Evolutionary conservation across 2,888 invertebrate species (phyloP).

Genomic region (Ceratothoa steindachneri): DNA sequence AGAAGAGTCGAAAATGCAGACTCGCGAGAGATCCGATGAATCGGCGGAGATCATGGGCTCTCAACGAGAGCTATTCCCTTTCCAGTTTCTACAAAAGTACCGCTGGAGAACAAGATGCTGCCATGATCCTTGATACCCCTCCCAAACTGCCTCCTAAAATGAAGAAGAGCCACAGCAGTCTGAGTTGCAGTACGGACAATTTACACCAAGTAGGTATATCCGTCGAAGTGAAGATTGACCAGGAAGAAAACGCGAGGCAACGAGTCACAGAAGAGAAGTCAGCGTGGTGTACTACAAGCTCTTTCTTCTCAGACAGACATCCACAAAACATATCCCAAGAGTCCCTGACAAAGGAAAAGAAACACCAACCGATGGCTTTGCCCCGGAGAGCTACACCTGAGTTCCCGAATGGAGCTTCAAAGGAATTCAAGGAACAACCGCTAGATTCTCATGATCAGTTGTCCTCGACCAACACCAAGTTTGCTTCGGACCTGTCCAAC

Average conservation of each 20-base stretch:
- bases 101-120: slow-evolving; percentile 29
- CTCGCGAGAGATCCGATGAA: slow-evolving; percentile 33
- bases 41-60: slow-evolving; percentile 42
- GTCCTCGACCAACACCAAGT: not conserved
- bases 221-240: slow-evolving; percentile 26
- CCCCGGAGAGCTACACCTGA: slow-evolving; percentile 30
- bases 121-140: slow-evolving; percentile 39
- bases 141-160: slow-evolving; percentile 42
- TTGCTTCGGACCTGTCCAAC: not conserved
- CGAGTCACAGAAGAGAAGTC: not conserved
- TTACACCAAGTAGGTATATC: slow-evolving; percentile 28
- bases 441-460: not conserved
- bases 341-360: not conserved
- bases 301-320: not conserved
- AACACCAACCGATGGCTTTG: slow-evolving; percentile 26
- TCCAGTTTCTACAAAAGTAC: slow-evolving; percentile 16
- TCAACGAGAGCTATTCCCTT: slow-evolving; percentile 23
- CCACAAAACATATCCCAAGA: not conserved
- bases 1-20: slow-evolving; percentile 29
- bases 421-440: not conserved
- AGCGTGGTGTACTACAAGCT: not conserved
- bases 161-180: slow-evolving; percentile 19
- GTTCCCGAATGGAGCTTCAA: not conserved
- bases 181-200: slow-evolving; percentile 28
- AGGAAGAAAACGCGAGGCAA: slow-evolving; percentile 1